A percentile compares a stretch with the other conserved stretches of the same genome.
These are phyloP conservation scores for Rhodeus uyekii DNA, from an alignment of 2,797 vertebrate genomes.

Conservation along the genomic window DNA sequence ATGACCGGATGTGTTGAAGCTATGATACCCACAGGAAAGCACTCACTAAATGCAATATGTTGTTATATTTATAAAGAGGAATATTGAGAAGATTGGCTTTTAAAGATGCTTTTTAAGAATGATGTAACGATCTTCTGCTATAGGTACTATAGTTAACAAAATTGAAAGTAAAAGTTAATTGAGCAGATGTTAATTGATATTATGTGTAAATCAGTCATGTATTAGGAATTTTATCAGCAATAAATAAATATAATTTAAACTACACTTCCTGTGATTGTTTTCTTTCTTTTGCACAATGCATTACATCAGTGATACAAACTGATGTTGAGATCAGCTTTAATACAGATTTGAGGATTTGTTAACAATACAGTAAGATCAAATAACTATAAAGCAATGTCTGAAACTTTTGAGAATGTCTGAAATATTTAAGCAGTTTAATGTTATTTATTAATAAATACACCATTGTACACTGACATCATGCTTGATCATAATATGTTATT, in stretches of 20 bases:
- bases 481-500: not conserved
- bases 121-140: conserved; percentile 2
- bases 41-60: not conserved
- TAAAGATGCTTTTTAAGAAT: conserved; percentile 26
- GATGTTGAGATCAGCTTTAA: not conserved
- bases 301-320: not conserved
- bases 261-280: not conserved
- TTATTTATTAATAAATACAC: not conserved
- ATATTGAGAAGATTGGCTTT: not conserved
- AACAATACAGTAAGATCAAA: not conserved
- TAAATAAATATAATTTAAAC: conserved; percentile 51
- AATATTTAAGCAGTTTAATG: not conserved
- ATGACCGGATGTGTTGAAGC: not conserved
- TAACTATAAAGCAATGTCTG: no score
- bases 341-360: not conserved
- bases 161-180: not conserved
- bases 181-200: conserved; percentile 4
- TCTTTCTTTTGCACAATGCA: not conserved
- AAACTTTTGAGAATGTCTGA: no score
- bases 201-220: conserved; percentile 15
- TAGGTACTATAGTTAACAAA: not conserved
- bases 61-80: not conserved
- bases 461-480: not conserved
- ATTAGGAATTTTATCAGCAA: conserved; percentile 31
- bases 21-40: conserved; percentile 15